Base-by-base conservation (phyloP, 1,140 invertebrate species). In the Rhagoletis pomonella region DNA sequence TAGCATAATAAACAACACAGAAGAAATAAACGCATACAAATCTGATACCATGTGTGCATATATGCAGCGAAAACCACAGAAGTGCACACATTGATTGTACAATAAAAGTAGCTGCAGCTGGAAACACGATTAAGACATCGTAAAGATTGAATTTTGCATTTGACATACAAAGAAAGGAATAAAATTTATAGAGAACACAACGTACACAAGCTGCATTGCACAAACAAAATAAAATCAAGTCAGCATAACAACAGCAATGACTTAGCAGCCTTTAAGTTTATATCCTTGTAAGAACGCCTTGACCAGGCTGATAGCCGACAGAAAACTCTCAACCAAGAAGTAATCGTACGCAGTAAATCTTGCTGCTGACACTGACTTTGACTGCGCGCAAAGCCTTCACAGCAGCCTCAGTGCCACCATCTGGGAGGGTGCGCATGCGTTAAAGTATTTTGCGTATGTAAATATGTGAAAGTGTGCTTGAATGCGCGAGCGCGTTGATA, bases 401-500 rank as follows among this genome's bases (percentile, higher is more conserved):
- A 29, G 29, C 50, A 81, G 73, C n/a, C 47, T 58, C 73, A 58
- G 47, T n/a, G 67, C 3, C 67, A 12, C 65, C 29, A 67, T 39
- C 10, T 39, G 29, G 29, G 29, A 67, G 65, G 19, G 39, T 29
- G 69, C 44, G 47, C 14, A 17, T 50, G 47, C 73, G 19, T 9
- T 9, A 50, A 12, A 55, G 19, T 55, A 4, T 9, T 39, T 67
- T 67, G 73, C 19, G 47, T 81, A 29, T 29, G 47, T 14, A 42
- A 9, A 47, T 55, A 14, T 81, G 73, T 55, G 44, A 7, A 55
- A 81, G 47, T 12, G 73, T 81, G 17, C 19, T 44, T n/a, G 47
- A 14, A 81, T 81, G 47, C 47, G 73, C 73, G 50, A 81, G 42
- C 47, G 87, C 85, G 87, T 88, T 92, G 91, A 92, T 92, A 92